Evolutionary conservation across 2,888 invertebrate genomes (phyloP).

Genomic region (Drosophila ezoana): DNA sequence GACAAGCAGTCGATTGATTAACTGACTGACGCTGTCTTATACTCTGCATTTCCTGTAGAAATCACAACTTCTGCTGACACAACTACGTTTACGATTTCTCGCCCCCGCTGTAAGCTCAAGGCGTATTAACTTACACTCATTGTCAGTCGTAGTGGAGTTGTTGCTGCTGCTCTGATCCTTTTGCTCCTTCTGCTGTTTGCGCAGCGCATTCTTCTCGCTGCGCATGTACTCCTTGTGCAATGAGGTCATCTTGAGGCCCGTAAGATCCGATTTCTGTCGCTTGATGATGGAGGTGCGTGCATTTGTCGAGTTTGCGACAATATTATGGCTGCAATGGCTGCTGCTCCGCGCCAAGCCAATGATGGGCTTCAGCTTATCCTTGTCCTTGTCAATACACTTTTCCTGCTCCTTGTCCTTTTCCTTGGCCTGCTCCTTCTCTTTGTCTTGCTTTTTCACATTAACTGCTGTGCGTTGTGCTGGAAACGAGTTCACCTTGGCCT

Average conservation of each 20-base stretch:
- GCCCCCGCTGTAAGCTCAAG: neutral
- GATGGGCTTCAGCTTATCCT: slow-evolving; percentile 24
- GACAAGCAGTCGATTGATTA: neutral
- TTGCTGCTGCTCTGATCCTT: slow-evolving; percentile 47
- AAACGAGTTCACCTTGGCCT: slow-evolving; percentile 83
- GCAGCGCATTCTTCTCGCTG: slow-evolving; percentile 82
- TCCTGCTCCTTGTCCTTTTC: slow-evolving; percentile 26
- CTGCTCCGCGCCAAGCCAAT: slow-evolving; percentile 24
- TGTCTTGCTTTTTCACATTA: slow-evolving; percentile 47
- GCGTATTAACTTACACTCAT: slow-evolving; percentile 63
- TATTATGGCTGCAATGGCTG: slow-evolving; percentile 30
- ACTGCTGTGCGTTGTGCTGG: slow-evolving; percentile 59
- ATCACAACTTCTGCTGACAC: no score
- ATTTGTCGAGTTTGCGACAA: slow-evolving; percentile 12
- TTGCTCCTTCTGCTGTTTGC: slow-evolving; percentile 68
- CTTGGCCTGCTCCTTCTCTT: slow-evolving; percentile 37
- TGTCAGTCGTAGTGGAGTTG: slow-evolving; percentile 59
- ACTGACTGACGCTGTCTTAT: neutral
- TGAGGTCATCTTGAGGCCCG: slow-evolving; percentile 86
- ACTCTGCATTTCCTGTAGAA: no score
- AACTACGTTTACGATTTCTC: neutral
- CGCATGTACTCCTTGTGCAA: slow-evolving; percentile 85
- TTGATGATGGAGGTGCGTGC: slow-evolving; percentile 80
- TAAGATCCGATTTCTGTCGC: slow-evolving; percentile 88
- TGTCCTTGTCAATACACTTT: slow-evolving; percentile 26